A percentile compares a stretch with the other conserved stretches of the same genome.
These are phyloP conservation scores for Biston betularia DNA, from an alignment of 2,888 invertebrate species.

Conservation along the genomic window DNA sequence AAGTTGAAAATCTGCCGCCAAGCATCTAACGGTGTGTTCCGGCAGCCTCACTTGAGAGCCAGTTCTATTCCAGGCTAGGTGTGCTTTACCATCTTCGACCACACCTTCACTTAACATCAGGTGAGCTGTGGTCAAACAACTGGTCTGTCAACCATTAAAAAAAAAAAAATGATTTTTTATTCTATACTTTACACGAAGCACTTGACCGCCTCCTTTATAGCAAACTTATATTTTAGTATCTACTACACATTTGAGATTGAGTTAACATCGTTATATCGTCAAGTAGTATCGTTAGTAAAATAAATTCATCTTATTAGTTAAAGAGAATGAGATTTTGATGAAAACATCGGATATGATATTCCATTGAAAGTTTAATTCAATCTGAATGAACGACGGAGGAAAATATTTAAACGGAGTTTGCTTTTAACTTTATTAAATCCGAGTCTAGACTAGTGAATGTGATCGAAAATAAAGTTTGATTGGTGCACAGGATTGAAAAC, in stretches of 20 bases:
- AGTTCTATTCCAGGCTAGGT: too few species aligned
- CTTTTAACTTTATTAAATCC: slow-evolving; percentile 35
- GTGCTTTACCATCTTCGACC: too few species aligned
- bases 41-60: too few species aligned
- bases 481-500: slow-evolving; percentile 9
- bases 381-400: slow-evolving; percentile 20
- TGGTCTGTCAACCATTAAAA: too few species aligned
- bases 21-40: too few species aligned
- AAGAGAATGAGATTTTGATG: slow-evolving; percentile 10
- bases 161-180: too few species aligned
- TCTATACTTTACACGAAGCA: too few species aligned
- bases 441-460: slow-evolving; percentile 21
- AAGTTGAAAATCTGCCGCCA: too few species aligned
- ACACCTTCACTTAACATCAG: too few species aligned
- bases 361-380: slow-evolving; percentile 19
- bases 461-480: slow-evolving; percentile 23
- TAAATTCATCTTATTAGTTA: neutral
- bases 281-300: neutral
- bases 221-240: too few species aligned
- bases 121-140: too few species aligned
- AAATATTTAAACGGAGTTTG: slow-evolving; percentile 28
- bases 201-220: too few species aligned
- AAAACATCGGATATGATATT: slow-evolving; percentile 14
- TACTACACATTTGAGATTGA: neutral
- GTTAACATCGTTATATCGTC: neutral